phyloP scores from a whole-genome alignment of 2,113 vertebrate species.

The zebrafish (Danio rerio) region GRCz12tu NC_133182.1:27221001-27221500 shows the following conservation, averaged over 20 bases:
- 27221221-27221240: background rate
- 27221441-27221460: constrained; percentile 88
- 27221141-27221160: too few relatives aligned
- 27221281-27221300: constrained; percentile 37
- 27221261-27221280: constrained; percentile 36
- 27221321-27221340: background rate
- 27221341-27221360: background rate
- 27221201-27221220: background rate
- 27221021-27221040: too few relatives aligned
- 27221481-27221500: constrained; percentile 81
- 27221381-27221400: constrained; percentile 89
- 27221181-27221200: background rate
- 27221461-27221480: constrained; percentile 75
- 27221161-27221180: background rate
- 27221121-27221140: too few relatives aligned
- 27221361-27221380: constrained; percentile 54
- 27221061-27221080: too few relatives aligned
- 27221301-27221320: background rate
- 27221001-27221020: too few relatives aligned
- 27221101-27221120: too few relatives aligned
- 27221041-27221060: too few relatives aligned
- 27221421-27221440: constrained; percentile 89
- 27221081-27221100: too few relatives aligned
- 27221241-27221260: constrained; percentile 8
- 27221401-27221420: constrained; percentile 91